Conservation (phyloP, 1,140 invertebrate species). For the Formica selysi region DNA sequence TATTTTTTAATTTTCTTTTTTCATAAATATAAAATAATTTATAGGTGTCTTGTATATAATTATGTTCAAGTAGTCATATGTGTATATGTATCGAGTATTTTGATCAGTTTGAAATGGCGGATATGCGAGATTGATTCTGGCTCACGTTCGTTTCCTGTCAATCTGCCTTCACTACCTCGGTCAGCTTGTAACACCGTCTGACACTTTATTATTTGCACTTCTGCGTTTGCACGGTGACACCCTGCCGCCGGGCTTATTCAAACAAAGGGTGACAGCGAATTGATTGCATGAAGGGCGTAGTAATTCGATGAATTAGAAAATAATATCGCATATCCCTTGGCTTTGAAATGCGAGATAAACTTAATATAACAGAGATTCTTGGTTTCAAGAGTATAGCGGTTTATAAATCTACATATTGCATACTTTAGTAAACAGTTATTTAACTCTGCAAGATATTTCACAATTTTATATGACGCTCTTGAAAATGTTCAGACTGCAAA, state of each 20-base stretch:
- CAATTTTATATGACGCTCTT: not conserved
- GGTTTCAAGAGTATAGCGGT: not conserved
- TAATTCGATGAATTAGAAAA: slow-evolving; percentile 54
- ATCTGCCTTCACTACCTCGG: slow-evolving; percentile 26
- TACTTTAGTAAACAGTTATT: not conserved
- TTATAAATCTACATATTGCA: not conserved
- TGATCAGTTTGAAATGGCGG: not conserved
- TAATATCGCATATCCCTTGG: slow-evolving; percentile 1
- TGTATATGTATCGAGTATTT: not conserved
- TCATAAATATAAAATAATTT: not conserved
- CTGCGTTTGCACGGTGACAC: slow-evolving; percentile 48
- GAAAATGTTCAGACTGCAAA: not conserved
- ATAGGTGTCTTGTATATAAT: not conserved
- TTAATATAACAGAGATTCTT: not conserved
- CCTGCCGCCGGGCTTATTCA: slow-evolving; percentile 41
- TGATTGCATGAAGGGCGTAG: slow-evolving; percentile 38
- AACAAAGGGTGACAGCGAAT: slow-evolving; percentile 60
- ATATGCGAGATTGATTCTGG: not conserved
- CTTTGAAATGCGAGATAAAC: slow-evolving; percentile 16
- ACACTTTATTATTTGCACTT: slow-evolving; percentile 67
- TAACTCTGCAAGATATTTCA: not conserved
- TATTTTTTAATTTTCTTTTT: not conserved
- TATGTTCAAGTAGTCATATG: not conserved
- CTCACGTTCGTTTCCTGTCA: slow-evolving; percentile 40
- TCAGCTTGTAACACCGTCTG: slow-evolving; percentile 34